phyloP scores from a whole-genome alignment of 2,888 invertebrate genomes.

The Bellardia pandia region DNA sequence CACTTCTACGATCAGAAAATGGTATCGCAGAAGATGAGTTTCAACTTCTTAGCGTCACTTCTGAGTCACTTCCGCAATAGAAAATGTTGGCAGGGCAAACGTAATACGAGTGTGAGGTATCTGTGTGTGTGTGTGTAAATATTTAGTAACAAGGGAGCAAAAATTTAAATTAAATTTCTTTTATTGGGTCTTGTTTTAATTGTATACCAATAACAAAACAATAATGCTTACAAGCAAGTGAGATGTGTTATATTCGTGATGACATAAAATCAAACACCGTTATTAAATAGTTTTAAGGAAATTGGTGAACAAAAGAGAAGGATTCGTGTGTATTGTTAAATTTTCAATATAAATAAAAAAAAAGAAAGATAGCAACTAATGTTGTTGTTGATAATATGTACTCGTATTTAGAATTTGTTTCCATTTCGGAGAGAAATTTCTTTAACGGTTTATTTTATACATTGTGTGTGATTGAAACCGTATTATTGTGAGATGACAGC shows the following conservation, averaged over 20 bases:
- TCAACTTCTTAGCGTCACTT: no score
- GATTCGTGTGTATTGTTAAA: not conserved
- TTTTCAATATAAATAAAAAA: conserved; percentile 2
- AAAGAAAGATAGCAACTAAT: not conserved
- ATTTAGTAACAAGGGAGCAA: not conserved
- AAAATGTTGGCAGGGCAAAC: no score
- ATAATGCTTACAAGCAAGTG: conserved; percentile 22
- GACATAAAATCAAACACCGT: conserved; percentile 59
- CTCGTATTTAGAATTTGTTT: conserved; percentile 8
- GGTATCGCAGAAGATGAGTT: no score
- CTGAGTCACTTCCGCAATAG: no score
- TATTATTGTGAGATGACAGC: conserved; percentile 9
- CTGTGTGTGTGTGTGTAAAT: not conserved
- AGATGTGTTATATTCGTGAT: conserved; percentile 40
- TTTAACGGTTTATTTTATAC: conserved; percentile 34
- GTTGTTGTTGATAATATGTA: not conserved
- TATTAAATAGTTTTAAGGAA: conserved; percentile 48
- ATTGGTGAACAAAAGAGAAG: not conserved
- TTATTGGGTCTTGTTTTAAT: not conserved
- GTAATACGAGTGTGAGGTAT: not conserved
- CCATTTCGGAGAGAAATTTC: conserved; percentile 29
- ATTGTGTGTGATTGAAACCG: conserved; percentile 13
- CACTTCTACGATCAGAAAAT: no score
- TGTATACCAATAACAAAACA: conserved; percentile 8
- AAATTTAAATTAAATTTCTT: conserved; percentile 20